A percentile compares a stretch with the other conserved stretches of the same genome.
These are phyloP conservation scores for Harlomillsia oculata DNA, from an alignment of 1,140 invertebrate genomes.

Conservation along the genomic window DNA sequence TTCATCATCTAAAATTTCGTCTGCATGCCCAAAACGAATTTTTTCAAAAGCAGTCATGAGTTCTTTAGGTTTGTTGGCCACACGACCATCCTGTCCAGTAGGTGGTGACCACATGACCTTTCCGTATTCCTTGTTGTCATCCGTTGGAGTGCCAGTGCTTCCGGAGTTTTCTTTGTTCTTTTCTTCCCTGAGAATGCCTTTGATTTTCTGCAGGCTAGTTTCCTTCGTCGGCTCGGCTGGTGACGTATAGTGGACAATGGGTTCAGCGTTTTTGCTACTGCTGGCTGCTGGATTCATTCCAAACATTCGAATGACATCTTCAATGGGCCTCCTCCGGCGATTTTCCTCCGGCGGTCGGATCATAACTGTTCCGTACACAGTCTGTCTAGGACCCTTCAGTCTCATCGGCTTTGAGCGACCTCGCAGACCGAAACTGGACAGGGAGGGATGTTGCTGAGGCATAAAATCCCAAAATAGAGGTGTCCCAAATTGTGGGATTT, in stretches of 20 bases:
- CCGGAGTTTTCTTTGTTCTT: slow-evolving; percentile 6
- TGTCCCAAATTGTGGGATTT: slow-evolving; percentile 54
- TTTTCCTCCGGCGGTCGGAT: background rate
- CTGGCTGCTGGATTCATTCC: background rate
- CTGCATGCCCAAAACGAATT: slow-evolving; percentile 33
- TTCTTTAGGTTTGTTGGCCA: slow-evolving; percentile 33
- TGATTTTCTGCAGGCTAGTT: slow-evolving; percentile 26
- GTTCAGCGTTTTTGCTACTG: background rate
- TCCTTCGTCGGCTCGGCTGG: slow-evolving; percentile 14
- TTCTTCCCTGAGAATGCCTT: slow-evolving; percentile 21
- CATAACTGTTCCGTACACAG: slow-evolving; percentile 11
- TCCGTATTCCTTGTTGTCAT: slow-evolving; percentile 39
- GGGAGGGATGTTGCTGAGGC: background rate
- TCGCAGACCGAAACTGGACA: slow-evolving; percentile 13
- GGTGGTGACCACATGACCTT: slow-evolving; percentile 30
- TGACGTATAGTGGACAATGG: slow-evolving; percentile 17
- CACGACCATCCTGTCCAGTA: slow-evolving; percentile 25
- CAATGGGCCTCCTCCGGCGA: slow-evolving; percentile 11
- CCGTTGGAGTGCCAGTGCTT: slow-evolving; percentile 42
- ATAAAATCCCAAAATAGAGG: slow-evolving; percentile 23
- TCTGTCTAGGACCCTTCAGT: slow-evolving; percentile 1
- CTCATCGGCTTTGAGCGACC: background rate
- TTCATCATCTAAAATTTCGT: slow-evolving; percentile 20
- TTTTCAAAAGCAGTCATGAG: slow-evolving; percentile 35
- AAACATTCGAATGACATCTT: slow-evolving; percentile 17